A percentile compares a stretch with the other conserved stretches of the same genome.
Evolutionary conservation across 2,113 vertebrate genomes (phyloP).

Genomic region (Hystrix cristata): DNA sequence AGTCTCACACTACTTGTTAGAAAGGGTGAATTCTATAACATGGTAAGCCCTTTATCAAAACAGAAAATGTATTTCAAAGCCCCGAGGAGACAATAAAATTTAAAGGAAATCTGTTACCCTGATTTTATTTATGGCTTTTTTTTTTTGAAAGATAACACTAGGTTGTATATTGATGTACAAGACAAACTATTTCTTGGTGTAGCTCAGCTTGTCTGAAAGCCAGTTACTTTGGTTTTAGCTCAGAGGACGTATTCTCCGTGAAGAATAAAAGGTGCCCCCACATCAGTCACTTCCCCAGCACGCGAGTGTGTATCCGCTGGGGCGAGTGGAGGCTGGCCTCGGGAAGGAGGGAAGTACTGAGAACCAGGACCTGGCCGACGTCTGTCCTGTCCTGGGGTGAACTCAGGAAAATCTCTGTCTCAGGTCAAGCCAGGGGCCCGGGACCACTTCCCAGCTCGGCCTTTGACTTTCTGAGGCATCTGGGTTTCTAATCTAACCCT

Average conservation of each 20-base stretch:
- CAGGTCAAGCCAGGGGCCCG: background rate
- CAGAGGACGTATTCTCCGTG: conserved; percentile 29
- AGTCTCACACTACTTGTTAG: conserved; percentile 30
- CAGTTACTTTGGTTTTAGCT: conserved; percentile 55
- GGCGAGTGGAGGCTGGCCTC: background rate
- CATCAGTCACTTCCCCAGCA: conserved; percentile 49
- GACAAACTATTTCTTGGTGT: conserved; percentile 43
- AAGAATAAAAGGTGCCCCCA: conserved; percentile 52
- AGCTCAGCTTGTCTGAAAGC: conserved; percentile 63
- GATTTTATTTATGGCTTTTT: conserved; percentile 70
- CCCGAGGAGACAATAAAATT: conserved; percentile 46
- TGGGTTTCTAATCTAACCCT: background rate
- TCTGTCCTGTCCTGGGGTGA: background rate
- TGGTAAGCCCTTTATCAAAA: background rate
- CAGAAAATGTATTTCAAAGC: conserved; percentile 45
- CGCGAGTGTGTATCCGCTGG: background rate
- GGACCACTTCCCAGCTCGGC: background rate
- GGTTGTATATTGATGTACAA: conserved; percentile 34
- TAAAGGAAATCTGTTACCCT: conserved; percentile 63
- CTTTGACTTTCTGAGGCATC: background rate
- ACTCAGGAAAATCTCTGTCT: background rate
- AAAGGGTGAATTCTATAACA: conserved; percentile 59
- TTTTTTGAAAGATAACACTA: background rate
- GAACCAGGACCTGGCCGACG: background rate
- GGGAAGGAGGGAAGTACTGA: background rate